These are phyloP conservation scores for Sebastes vulpes DNA, from an alignment of 2,797 vertebrate species.

Conservation along the genomic window DNA sequence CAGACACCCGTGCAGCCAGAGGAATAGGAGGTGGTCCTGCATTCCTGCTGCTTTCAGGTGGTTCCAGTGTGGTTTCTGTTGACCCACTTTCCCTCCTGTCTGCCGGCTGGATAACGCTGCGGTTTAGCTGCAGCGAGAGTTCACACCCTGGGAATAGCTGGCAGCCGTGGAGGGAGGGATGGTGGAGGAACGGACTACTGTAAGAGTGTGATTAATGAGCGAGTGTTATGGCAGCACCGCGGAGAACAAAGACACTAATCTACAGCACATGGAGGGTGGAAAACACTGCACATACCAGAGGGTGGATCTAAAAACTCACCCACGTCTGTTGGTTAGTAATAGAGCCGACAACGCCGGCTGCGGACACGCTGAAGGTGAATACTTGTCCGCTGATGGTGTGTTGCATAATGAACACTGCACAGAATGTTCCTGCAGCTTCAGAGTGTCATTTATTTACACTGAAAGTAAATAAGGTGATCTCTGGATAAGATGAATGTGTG, in stretches of 20 bases:
- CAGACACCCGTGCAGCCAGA: conserved; percentile 3
- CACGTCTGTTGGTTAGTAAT: conserved; percentile 28
- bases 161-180: conserved; percentile 40
- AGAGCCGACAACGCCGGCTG: conserved; percentile 12
- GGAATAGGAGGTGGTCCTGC: conserved; percentile 41
- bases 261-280: conserved; percentile 76
- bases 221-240: conserved; percentile 71
- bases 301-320: conserved; percentile 48
- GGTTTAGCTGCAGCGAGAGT: conserved; percentile 61
- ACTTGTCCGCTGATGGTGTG: conserved; percentile 16
- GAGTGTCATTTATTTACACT: background rate
- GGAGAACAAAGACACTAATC: conserved; percentile 79
- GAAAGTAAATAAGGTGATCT: background rate
- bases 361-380: conserved; percentile 21
- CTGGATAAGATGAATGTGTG: background rate
- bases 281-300: conserved; percentile 61
- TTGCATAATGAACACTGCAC: conserved; percentile 40
- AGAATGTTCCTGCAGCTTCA: conserved; percentile 20
- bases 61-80: conserved; percentile 74
- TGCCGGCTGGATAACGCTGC: conserved; percentile 53
- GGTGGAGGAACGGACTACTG: conserved; percentile 52
- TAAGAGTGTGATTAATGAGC: conserved; percentile 80
- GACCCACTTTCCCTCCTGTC: conserved; percentile 73
- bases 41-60: conserved; percentile 71
- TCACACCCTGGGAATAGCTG: conserved; percentile 70